A percentile compares a stretch with the other conserved stretches of the same genome.
Evolutionary conservation across 2,888 invertebrate species (phyloP).

Genomic region (Drosophila fulvimacula): DNA sequence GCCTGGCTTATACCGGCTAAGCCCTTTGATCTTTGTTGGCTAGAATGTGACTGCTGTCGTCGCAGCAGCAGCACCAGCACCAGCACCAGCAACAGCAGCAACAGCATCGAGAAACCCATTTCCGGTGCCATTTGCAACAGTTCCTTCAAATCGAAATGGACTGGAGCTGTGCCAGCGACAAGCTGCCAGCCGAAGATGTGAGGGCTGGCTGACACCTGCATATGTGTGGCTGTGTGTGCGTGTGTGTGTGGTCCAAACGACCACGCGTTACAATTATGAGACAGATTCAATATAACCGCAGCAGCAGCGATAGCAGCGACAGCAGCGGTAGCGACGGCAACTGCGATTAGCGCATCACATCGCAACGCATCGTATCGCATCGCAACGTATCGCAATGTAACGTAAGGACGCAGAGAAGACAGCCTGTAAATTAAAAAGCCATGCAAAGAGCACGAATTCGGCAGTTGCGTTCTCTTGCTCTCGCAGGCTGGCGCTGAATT

Average conservation of each 20-base stretch:
- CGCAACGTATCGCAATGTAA: too few species aligned
- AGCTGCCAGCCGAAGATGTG: not conserved
- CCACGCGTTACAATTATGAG: constrained; percentile 50
- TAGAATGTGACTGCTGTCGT: constrained; percentile 22
- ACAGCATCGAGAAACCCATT: constrained; percentile 34
- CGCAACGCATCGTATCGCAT: not conserved
- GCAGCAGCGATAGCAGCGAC: not conserved
- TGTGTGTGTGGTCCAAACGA: not conserved
- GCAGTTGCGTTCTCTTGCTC: constrained; percentile 20
- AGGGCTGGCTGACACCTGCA: constrained; percentile 5
- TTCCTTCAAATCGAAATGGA: constrained; percentile 19
- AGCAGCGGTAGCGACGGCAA: not conserved
- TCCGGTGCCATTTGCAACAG: constrained; percentile 46
- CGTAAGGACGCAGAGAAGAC: constrained; percentile 16
- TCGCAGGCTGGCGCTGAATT: constrained; percentile 8
- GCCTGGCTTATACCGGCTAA: not conserved
- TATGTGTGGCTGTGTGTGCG: not conserved
- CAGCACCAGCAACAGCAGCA: constrained; percentile 29
- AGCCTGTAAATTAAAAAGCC: constrained; percentile 47
- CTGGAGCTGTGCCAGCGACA: constrained; percentile 13
- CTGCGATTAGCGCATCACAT: constrained; percentile 34
- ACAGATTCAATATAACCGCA: constrained; percentile 21
- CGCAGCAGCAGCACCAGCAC: constrained; percentile 18
- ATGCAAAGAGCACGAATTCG: constrained; percentile 38
- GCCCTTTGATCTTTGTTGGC: constrained; percentile 14